Percentiles rank a stretch among this genome's conserved stretches.
Evolutionary conservation across 1,140 invertebrate genomes (phyloP).

Genomic region (Drosophila subpulchrella): DNA sequence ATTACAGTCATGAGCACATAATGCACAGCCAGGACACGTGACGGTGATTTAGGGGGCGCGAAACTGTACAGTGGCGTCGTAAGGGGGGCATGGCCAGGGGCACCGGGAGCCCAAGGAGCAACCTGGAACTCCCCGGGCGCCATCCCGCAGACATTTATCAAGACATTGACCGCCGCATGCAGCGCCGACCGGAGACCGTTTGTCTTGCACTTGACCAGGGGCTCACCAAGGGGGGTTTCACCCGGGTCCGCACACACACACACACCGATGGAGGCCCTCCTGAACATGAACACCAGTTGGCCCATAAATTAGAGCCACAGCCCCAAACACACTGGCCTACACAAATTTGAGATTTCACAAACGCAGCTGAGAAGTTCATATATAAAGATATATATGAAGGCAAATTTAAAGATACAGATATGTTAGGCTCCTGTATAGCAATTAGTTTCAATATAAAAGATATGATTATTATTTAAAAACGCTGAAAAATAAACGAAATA

Average conservation of each 20-base stretch:
- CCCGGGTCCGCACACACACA: neutral
- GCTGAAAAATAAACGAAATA: neutral
- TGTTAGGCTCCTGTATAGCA: no score
- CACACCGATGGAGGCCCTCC: slow-evolving; percentile 22
- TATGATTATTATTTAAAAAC: no score
- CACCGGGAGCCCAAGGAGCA: neutral
- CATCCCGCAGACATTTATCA: slow-evolving; percentile 65
- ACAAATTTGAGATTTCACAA: slow-evolving; percentile 31
- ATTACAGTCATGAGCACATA: slow-evolving; percentile 78
- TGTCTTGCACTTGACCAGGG: slow-evolving; percentile 77
- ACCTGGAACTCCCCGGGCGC: slow-evolving; percentile 21
- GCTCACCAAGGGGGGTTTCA: slow-evolving; percentile 9
- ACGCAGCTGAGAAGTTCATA: neutral
- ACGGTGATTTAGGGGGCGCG: slow-evolving; percentile 38
- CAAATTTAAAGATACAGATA: no score
- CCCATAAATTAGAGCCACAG: slow-evolving; percentile 42
- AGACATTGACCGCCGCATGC: slow-evolving; percentile 79
- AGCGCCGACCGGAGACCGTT: slow-evolving; percentile 65
- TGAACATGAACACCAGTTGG: slow-evolving; percentile 52
- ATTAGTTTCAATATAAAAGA: no score
- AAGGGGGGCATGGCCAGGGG: neutral
- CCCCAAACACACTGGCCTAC: slow-evolving; percentile 22
- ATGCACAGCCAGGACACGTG: slow-evolving; percentile 57
- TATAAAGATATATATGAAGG: no score
- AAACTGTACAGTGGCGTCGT: neutral